Conservation (phyloP, 2,113 vertebrate genomes). For the Catharus minimus region DNA sequence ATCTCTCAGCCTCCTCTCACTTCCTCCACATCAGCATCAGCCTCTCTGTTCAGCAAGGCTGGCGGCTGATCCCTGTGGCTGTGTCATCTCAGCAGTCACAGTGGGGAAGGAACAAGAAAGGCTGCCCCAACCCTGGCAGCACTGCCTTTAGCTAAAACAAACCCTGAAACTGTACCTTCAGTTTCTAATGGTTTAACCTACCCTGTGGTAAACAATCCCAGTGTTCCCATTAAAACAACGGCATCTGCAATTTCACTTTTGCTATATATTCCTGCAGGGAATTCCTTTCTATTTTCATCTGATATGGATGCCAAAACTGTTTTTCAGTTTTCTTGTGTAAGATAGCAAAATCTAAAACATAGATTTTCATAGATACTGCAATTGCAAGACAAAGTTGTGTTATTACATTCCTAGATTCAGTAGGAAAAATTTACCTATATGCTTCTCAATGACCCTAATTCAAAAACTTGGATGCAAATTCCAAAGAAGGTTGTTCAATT, state of each 20-base stretch:
- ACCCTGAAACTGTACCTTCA: background rate
- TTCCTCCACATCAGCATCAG: background rate
- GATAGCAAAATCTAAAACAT: background rate
- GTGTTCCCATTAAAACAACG: background rate
- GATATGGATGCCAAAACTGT: background rate
- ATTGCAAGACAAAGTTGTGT: background rate
- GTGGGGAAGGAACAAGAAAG: accelerated
- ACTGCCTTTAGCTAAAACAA: background rate
- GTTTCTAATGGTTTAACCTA: background rate
- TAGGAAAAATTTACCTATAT: background rate
- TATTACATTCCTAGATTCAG: background rate
- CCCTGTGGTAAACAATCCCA: background rate
- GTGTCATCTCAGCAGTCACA: background rate
- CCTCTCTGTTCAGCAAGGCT: accelerated
- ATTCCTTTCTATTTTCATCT: background rate
- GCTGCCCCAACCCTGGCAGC: background rate
- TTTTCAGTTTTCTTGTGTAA: background rate
- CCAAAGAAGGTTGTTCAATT: background rate
- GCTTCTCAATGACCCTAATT: background rate
- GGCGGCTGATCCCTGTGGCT: accelerated
- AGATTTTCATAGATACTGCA: background rate
- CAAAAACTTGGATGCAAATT: background rate
- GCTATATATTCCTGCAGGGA: background rate
- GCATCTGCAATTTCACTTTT: background rate
- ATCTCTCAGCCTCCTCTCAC: background rate